Evolutionary conservation across 2,888 invertebrate genomes (phyloP).

Genomic region (Sycophila texana): DNA sequence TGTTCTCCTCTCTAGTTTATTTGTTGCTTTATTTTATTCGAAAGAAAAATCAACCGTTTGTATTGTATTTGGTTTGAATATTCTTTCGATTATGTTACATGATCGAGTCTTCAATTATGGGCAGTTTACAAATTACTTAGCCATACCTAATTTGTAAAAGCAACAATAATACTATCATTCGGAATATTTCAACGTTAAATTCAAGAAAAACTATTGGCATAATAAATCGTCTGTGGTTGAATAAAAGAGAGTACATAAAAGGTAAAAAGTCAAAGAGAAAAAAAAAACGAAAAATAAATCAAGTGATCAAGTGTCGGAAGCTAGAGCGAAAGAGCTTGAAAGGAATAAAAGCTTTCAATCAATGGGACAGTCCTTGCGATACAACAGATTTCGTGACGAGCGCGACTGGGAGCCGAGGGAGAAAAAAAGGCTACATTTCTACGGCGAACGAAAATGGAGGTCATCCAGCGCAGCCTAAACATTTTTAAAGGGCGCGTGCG

Average conservation of each 20-base stretch:
- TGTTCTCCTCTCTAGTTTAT: no score
- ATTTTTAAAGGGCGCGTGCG: conserved; percentile 41
- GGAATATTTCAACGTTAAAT: no score
- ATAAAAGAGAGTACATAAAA: neutral
- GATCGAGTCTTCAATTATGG: no score
- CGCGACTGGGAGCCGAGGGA: neutral
- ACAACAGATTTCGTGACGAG: conserved; percentile 26
- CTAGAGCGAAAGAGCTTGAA: neutral
- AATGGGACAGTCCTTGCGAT: conserved; percentile 24
- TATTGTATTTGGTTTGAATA: no score
- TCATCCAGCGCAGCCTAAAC: conserved; percentile 7
- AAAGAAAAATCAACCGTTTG: no score
- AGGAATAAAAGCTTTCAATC: conserved; percentile 36
- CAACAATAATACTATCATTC: no score
- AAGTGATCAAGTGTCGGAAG: conserved; percentile 8
- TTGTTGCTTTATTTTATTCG: no score
- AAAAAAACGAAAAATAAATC: neutral
- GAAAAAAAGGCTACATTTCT: neutral
- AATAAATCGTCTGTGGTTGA: neutral
- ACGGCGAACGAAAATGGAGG: neutral
- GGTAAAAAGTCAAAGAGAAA: neutral
- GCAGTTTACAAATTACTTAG: no score
- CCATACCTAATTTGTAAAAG: no score
- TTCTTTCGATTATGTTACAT: no score
- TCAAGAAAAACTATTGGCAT: neutral